A percentile compares a stretch with the other conserved stretches of the same genome.
Evolutionary conservation across 2,113 vertebrate species (phyloP).

Genomic region (Apaloderma vittatum): DNA sequence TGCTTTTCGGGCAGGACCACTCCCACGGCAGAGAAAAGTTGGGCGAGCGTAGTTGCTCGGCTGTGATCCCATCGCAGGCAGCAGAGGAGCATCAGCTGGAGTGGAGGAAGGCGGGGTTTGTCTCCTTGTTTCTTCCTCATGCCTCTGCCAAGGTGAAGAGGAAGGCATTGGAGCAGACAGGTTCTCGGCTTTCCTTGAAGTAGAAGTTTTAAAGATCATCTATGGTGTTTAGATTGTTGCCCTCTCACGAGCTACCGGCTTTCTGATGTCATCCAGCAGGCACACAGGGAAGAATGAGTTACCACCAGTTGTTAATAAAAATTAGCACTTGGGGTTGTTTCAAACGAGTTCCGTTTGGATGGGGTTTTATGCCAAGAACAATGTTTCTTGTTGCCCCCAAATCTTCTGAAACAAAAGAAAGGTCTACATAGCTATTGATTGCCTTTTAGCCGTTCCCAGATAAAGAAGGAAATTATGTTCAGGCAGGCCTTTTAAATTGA

Average conservation of each 20-base stretch:
- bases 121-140: neutral
- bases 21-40: neutral
- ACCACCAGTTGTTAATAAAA: neutral
- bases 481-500: neutral
- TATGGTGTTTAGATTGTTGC: neutral
- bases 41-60: neutral
- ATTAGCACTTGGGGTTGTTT: constrained; percentile 4
- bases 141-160: neutral
- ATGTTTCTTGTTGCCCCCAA: neutral
- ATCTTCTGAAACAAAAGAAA: constrained; percentile 28
- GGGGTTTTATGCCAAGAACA: constrained; percentile 17
- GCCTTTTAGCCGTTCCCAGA: neutral
- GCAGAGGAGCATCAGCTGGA: neutral
- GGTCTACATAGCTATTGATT: neutral
- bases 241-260: constrained; percentile 5
- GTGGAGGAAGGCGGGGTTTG: neutral
- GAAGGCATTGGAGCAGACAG: neutral
- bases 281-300: neutral
- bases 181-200: neutral
- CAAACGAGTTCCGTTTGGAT: neutral
- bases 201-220: neutral
- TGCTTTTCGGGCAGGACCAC: neutral
- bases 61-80: neutral
- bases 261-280: constrained; percentile 6
- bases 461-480: neutral